Percentiles rank a stretch among this genome's conserved stretches.
Conservation (phyloP, 2,113 vertebrate genomes). For the Bufo bufo region DNA sequence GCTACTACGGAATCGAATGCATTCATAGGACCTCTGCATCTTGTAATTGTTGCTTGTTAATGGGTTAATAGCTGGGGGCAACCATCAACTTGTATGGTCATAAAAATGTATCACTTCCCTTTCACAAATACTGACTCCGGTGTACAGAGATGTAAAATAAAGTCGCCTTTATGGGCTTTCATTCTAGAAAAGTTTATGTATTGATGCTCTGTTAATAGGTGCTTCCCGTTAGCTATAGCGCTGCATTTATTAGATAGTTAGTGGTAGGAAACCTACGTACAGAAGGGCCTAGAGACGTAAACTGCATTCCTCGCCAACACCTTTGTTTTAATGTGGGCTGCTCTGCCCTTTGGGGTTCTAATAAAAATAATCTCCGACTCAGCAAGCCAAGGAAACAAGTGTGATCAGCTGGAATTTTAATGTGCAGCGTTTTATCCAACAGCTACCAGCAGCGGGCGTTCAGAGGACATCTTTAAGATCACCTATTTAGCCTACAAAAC, state of each 20-base stretch:
- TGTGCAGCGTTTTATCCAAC: constrained; percentile 46
- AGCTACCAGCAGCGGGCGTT: constrained; percentile 36
- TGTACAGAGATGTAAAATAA: neutral
- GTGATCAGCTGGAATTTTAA: constrained; percentile 51
- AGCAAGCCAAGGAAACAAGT: constrained; percentile 43
- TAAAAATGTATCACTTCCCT: constrained; percentile 13
- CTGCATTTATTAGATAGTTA: constrained; percentile 30
- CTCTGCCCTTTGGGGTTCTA: constrained; percentile 39
- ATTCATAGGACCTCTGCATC: neutral
- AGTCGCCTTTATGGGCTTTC: neutral
- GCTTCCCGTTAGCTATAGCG: neutral
- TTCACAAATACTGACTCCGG: constrained; percentile 8
- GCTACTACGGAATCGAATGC: neutral
- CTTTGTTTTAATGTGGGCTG: constrained; percentile 26
- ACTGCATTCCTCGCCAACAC: constrained; percentile 40
- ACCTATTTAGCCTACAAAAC: constrained; percentile 20
- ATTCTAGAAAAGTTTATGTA: neutral
- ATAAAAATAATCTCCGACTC: constrained; percentile 44
- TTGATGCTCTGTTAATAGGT: constrained; percentile 9
- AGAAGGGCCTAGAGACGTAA: neutral
- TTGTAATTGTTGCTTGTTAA: constrained; percentile 19
- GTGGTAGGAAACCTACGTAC: constrained; percentile 1
- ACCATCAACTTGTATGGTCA: neutral
- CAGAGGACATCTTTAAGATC: constrained; percentile 33
- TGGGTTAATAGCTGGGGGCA: neutral